Percentiles rank a stretch among this genome's conserved stretches.
Conservation (phyloP, 2,113 vertebrate genomes). For the Boleophthalmus pectinirostris region DNA sequence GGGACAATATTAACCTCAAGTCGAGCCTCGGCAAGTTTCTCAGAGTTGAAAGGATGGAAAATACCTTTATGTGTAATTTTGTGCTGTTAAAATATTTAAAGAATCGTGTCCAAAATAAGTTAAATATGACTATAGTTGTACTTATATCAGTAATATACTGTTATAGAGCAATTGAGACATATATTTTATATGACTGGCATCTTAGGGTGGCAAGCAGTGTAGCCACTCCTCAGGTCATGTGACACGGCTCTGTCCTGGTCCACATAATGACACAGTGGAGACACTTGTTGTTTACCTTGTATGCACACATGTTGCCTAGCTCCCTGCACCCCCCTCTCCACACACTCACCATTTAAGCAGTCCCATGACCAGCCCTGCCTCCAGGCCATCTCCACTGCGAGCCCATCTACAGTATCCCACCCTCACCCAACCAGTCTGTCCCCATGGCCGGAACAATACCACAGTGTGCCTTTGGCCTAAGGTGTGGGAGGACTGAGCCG, state of each 20-base stretch:
- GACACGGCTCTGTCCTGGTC: slow-evolving; percentile 43
- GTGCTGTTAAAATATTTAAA: neutral
- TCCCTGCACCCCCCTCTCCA: slow-evolving; percentile 29
- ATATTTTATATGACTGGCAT: no score
- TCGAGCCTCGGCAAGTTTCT: slow-evolving; percentile 52
- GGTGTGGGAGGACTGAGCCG: slow-evolving; percentile 78
- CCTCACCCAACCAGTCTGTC: slow-evolving; percentile 61
- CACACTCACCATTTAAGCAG: slow-evolving; percentile 38
- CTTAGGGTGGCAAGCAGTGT: no score
- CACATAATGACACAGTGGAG: slow-evolving; percentile 54
- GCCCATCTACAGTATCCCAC: slow-evolving; percentile 50
- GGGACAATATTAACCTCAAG: slow-evolving; percentile 56
- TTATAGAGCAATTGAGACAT: no score
- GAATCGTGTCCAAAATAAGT: neutral
- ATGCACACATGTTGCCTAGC: slow-evolving; percentile 33
- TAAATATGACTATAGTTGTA: no score
- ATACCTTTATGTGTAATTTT: neutral
- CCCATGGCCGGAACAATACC: slow-evolving; percentile 78
- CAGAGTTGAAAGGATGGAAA: slow-evolving; percentile 32
- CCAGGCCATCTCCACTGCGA: slow-evolving; percentile 51
- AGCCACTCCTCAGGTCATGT: slow-evolving; percentile 40
- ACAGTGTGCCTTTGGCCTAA: slow-evolving; percentile 79
- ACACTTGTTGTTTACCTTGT: slow-evolving; percentile 68
- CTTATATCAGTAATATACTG: no score
- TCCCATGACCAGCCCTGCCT: slow-evolving; percentile 69